Evolutionary conservation across 2,888 invertebrate species (phyloP).

Genomic region (Drosophila anomalata): DNA sequence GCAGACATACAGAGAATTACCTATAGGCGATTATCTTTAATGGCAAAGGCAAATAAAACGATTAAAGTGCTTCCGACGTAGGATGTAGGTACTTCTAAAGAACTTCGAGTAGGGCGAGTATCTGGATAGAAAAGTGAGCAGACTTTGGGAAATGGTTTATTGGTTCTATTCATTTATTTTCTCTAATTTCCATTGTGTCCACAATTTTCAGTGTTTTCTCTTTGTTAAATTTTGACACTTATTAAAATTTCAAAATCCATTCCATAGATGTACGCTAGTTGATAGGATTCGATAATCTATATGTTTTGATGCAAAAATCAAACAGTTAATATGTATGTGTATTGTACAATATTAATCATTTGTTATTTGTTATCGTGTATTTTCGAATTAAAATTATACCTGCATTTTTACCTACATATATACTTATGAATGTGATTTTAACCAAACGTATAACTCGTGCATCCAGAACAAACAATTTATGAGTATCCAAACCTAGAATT

Average conservation of each 20-base stretch:
- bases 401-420: conserved; percentile 58
- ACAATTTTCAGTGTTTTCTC: neutral
- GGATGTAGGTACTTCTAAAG: conserved; percentile 62
- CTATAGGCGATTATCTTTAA: conserved; percentile 47
- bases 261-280: conserved; percentile 34
- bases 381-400: conserved; percentile 71
- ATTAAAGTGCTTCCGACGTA: conserved; percentile 76
- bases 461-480: conserved; percentile 24
- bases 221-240: conserved; percentile 15
- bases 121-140: conserved; percentile 6
- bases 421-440: conserved; percentile 56
- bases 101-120: conserved; percentile 44
- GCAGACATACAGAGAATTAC: conserved; percentile 25
- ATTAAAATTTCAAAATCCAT: conserved; percentile 12
- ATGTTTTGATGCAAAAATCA: conserved; percentile 22
- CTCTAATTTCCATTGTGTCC: conserved; percentile 5
- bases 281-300: conserved; percentile 27
- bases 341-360: conserved; percentile 56
- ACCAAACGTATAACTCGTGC: conserved; percentile 26
- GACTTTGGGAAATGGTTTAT: neutral
- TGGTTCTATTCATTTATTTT: conserved; percentile 3
- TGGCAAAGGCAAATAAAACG: conserved; percentile 74
- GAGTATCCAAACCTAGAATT: conserved; percentile 28
- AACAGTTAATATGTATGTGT: conserved; percentile 47
- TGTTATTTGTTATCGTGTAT: conserved; percentile 73